Evolutionary conservation across 2,797 vertebrate species (phyloP).

Genomic region (Xyrichtys novacula): DNA sequence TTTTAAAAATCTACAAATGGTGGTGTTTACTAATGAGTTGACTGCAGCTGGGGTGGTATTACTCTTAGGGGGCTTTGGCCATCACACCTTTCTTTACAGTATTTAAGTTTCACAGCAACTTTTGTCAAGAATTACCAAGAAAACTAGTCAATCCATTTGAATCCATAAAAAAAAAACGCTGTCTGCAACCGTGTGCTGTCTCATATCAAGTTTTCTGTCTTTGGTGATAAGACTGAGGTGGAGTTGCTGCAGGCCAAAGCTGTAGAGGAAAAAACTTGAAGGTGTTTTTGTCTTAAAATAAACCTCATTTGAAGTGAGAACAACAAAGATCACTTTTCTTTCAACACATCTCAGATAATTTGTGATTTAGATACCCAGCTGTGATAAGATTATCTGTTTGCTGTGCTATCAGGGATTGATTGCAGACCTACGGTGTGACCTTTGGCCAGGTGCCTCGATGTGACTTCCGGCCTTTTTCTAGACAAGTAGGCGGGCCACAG

Average conservation of each 20-base stretch:
- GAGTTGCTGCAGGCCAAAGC: neutral
- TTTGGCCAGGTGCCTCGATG: slow-evolving; percentile 50
- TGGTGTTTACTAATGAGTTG: too few species aligned
- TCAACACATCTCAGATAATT: slow-evolving; percentile 37
- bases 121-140: too few species aligned
- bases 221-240: neutral
- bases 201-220: slow-evolving; percentile 8
- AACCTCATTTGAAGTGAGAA: neutral
- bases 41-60: too few species aligned
- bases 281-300: slow-evolving; percentile 6
- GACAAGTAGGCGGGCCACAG: slow-evolving; percentile 3
- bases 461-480: slow-evolving; percentile 20
- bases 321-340: slow-evolving; percentile 15
- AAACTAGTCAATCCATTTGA: too few species aligned
- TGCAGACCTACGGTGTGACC: slow-evolving; percentile 47
- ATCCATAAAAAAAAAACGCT: too few species aligned
- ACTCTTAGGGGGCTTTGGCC: too few species aligned
- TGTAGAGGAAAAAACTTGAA: neutral
- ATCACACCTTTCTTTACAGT: too few species aligned
- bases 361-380: slow-evolving; percentile 24
- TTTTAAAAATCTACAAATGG: too few species aligned
- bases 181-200: neutral
- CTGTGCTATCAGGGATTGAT: slow-evolving; percentile 52
- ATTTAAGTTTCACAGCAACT: too few species aligned
- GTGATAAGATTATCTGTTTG: slow-evolving; percentile 45